A percentile compares a stretch with the other conserved stretches of the same genome.
Conservation (phyloP, 2,113 vertebrate species). For the Gila orcuttii region DNA sequence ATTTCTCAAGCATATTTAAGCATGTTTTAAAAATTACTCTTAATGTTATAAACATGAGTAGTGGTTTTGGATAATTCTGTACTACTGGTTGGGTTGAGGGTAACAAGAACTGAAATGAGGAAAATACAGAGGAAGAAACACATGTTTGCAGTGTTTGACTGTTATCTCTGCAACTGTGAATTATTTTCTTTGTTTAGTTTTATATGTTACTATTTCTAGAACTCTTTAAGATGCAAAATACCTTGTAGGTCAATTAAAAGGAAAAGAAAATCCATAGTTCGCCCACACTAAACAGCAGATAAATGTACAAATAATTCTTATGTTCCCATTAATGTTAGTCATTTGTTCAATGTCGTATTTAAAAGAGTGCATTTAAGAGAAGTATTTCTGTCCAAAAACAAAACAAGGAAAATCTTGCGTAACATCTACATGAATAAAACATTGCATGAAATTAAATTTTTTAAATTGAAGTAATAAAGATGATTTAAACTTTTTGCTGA, state of each 20-base stretch:
- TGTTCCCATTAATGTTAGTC: too few relatives aligned
- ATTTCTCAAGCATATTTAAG: background rate
- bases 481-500: background rate
- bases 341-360: too few relatives aligned
- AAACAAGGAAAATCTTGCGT: too few relatives aligned
- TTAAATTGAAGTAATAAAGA: background rate
- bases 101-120: background rate
- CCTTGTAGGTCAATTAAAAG: background rate
- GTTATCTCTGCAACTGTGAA: too few relatives aligned
- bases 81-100: constrained; percentile 14
- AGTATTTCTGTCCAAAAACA: too few relatives aligned
- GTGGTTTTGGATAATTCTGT: background rate
- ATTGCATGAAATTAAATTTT: background rate
- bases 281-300: too few relatives aligned
- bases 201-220: background rate
- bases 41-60: background rate
- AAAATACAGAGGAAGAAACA: too few relatives aligned
- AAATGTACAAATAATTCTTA: too few relatives aligned
- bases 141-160: too few relatives aligned
- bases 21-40: background rate
- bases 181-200: background rate
- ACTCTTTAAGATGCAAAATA: background rate
- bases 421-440: background rate
- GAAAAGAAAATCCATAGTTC: too few relatives aligned
- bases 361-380: too few relatives aligned